Conservation (phyloP, 2,797 vertebrate species). For the Microctenopoma lineatum region DNA sequence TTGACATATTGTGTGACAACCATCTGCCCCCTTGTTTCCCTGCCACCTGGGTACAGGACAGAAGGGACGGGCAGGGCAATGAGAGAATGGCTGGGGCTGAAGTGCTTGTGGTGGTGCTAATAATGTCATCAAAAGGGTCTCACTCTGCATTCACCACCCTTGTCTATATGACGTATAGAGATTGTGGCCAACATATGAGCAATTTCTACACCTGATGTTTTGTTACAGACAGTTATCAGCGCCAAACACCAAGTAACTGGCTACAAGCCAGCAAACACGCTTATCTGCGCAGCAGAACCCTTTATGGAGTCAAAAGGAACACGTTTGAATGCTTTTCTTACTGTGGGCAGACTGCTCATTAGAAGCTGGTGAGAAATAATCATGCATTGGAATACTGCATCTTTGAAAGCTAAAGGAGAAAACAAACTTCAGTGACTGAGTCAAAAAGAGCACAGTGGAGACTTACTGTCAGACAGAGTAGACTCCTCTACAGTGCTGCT, state of each 20-base stretch:
- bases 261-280: slow-evolving; percentile 26
- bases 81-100: slow-evolving; percentile 42
- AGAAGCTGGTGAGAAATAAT: not conserved
- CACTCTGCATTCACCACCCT: slow-evolving; percentile 24
- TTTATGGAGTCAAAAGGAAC: not conserved
- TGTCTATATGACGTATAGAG: slow-evolving; percentile 51
- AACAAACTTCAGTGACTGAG: not conserved
- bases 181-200: slow-evolving; percentile 42
- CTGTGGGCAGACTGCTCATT: not conserved
- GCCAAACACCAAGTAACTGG: slow-evolving; percentile 47
- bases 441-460: not conserved
- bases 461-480: slow-evolving; percentile 94
- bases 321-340: not conserved
- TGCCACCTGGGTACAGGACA: slow-evolving; percentile 66
- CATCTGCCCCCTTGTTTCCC: slow-evolving; percentile 65
- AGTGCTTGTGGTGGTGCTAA: slow-evolving; percentile 60
- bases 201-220: slow-evolving; percentile 65
- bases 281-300: slow-evolving; percentile 20
- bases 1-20: slow-evolving; percentile 62
- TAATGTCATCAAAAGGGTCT: slow-evolving; percentile 56
- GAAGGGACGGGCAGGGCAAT: slow-evolving; percentile 33
- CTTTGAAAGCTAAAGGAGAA: not conserved
- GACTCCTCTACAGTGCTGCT: slow-evolving; percentile 91
- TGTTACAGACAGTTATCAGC: slow-evolving; percentile 66
- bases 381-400: not conserved